Percentiles rank a stretch among this genome's conserved stretches.
phyloP scores from a whole-genome alignment of 2,797 vertebrate genomes.

The Sciurus vulgaris region DNA sequence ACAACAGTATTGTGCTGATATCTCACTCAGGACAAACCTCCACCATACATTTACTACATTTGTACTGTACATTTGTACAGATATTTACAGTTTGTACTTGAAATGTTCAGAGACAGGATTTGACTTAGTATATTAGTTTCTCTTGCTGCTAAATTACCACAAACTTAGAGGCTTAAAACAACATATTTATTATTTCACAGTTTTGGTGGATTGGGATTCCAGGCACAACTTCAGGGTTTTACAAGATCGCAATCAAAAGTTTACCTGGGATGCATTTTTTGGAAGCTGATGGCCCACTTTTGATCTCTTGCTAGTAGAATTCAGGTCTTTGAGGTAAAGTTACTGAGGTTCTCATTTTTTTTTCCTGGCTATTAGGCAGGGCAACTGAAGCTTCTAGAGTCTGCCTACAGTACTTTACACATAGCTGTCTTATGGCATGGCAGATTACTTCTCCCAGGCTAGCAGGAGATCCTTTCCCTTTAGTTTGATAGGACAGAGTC shows the following conservation, averaged over 20 bases:
- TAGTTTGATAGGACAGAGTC: background rate
- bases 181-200: background rate
- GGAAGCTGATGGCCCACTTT: background rate
- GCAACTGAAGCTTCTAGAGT: background rate
- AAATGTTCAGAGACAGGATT: background rate
- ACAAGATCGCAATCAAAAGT: background rate
- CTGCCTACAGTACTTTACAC: background rate
- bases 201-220: background rate
- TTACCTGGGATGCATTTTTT: background rate
- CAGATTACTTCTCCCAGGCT: background rate
- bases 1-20: background rate
- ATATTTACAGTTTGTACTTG: background rate
- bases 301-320: background rate
- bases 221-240: background rate
- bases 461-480: background rate
- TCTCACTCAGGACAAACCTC: background rate
- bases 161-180: constrained; percentile 28
- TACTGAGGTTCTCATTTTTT: background rate
- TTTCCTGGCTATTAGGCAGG: background rate
- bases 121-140: background rate
- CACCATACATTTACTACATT: background rate
- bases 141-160: background rate
- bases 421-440: background rate
- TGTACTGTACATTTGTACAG: background rate
- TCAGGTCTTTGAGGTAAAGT: background rate